phyloP scores from a whole-genome alignment of 2,888 invertebrate species.

The Sarcophaga subvicina region DNA sequence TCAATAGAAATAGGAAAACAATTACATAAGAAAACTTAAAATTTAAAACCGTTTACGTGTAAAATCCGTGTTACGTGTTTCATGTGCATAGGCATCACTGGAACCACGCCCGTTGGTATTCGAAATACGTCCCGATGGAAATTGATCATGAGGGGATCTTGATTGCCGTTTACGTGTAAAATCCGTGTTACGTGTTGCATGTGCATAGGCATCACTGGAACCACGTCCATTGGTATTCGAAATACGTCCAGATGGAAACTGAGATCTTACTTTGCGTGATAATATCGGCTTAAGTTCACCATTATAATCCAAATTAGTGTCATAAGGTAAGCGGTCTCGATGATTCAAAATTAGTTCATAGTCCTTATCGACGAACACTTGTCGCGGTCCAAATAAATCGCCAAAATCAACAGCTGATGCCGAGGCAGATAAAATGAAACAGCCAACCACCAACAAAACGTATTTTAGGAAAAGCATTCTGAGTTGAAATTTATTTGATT shows the following conservation, averaged over 20 bases:
- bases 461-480: constrained; percentile 20
- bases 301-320: not conserved
- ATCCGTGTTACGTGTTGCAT: constrained; percentile 44
- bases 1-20: too few relatives aligned
- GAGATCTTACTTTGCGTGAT: constrained; percentile 28
- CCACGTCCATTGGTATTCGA: constrained; percentile 50
- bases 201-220: constrained; percentile 56
- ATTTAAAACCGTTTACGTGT: too few relatives aligned
- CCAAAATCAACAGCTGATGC: not conserved
- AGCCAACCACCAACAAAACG: not conserved
- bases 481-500: too few relatives aligned
- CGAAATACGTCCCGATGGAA: constrained; percentile 32
- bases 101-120: too few relatives aligned
- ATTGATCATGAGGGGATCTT: not conserved
- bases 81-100: too few relatives aligned
- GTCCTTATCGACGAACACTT: too few relatives aligned
- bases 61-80: too few relatives aligned
- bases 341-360: too few relatives aligned
- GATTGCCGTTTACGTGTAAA: constrained; percentile 29
- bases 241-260: constrained; percentile 33
- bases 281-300: constrained; percentile 6
- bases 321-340: not conserved
- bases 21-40: too few relatives aligned
- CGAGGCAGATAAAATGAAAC: not conserved
- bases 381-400: not conserved